phyloP scores from a whole-genome alignment of 2,888 invertebrate genomes.

The Polyommatus icarus region DNA sequence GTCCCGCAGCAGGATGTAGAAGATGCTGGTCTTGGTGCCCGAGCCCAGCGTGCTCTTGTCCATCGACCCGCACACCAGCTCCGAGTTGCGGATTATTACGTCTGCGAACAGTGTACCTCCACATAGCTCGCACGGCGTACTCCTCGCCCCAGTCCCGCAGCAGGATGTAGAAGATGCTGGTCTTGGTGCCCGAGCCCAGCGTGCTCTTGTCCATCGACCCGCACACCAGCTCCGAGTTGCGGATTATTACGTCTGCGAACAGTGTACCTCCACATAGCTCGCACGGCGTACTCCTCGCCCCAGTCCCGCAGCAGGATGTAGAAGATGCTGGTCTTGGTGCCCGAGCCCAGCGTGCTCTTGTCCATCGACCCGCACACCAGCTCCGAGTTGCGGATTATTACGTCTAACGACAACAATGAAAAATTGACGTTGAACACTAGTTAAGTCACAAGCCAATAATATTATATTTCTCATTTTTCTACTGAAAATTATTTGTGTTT shows the following conservation, averaged over 20 bases:
- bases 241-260: constrained; percentile 88
- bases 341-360: constrained; percentile 96
- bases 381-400: constrained; percentile 96
- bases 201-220: constrained; percentile 98
- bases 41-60: constrained; percentile 98
- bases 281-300: constrained; percentile 92
- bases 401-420: constrained; percentile 74
- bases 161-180: constrained; percentile 96
- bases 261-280: constrained; percentile 93
- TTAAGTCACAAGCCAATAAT: no score
- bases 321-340: constrained; percentile 97
- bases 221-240: constrained; percentile 95
- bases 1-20: constrained; percentile 95
- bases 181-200: constrained; percentile 97
- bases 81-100: constrained; percentile 95
- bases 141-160: constrained; percentile 95
- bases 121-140: constrained; percentile 94
- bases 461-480: no score
- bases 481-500: no score
- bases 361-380: constrained; percentile 96
- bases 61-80: constrained; percentile 95
- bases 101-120: constrained; percentile 85
- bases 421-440: no score
- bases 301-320: constrained; percentile 96
- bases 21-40: constrained; percentile 97